Evolutionary conservation across 1,140 invertebrate genomes (phyloP).

Genomic region (Macrostomum lignano): DNA sequence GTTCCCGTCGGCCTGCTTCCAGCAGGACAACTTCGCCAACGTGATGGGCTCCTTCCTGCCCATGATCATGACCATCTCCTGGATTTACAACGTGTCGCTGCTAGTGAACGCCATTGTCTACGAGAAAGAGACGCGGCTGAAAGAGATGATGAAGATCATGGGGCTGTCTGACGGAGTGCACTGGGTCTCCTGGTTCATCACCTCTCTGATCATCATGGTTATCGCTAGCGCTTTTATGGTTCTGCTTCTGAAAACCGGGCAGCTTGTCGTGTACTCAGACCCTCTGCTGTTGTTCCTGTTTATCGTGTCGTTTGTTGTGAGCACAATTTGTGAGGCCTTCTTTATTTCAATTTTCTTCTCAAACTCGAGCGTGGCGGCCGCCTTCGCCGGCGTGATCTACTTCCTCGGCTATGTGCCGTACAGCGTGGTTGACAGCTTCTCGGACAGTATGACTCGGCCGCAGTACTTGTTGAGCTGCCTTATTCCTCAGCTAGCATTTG

Average conservation of each 20-base stretch:
- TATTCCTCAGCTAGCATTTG: constrained; percentile 1
- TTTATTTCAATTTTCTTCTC: constrained; percentile 33
- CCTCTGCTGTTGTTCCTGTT: constrained; percentile 30
- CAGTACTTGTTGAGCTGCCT: neutral
- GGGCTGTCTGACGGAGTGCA: constrained; percentile 33
- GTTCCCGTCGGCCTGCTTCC: constrained; percentile 45
- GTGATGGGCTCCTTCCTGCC: constrained; percentile 38
- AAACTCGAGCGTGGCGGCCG: constrained; percentile 40
- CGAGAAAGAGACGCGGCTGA: constrained; percentile 36
- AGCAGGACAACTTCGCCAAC: constrained; percentile 38
- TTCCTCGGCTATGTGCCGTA: constrained; percentile 44
- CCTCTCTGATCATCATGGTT: constrained; percentile 32
- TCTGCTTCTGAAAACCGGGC: constrained; percentile 29
- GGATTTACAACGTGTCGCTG: constrained; percentile 43
- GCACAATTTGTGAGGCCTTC: constrained; percentile 33
- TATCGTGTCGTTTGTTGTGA: constrained; percentile 30
- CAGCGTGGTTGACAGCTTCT: constrained; percentile 17
- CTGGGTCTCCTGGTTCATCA: constrained; percentile 37
- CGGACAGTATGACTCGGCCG: neutral
- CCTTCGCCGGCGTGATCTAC: constrained; percentile 38
- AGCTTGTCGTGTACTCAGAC: constrained; percentile 30
- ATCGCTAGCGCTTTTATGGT: constrained; percentile 29
- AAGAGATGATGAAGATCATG: constrained; percentile 37
- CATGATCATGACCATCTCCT: constrained; percentile 38
- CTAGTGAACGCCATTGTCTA: constrained; percentile 42